A percentile compares a stretch with the other conserved stretches of the same genome.
phyloP scores from a whole-genome alignment of 2,888 invertebrate species.

The Xanthia togata region DNA sequence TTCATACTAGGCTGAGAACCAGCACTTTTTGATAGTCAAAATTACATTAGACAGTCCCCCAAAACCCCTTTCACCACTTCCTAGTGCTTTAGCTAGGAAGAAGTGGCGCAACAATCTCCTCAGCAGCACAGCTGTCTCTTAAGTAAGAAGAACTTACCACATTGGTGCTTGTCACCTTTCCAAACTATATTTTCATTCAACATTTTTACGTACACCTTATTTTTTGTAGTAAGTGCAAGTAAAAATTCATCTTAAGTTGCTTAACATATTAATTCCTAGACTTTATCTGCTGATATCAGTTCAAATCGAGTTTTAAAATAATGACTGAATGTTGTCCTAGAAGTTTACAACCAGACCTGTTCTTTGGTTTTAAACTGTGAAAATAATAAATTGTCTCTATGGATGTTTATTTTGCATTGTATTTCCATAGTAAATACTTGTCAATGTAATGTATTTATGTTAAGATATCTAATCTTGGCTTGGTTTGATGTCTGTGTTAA shows the following conservation, averaged over 20 bases:
- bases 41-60: background rate
- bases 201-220: too few relatives aligned
- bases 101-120: background rate
- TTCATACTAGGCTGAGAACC: background rate
- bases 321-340: background rate
- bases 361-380: background rate
- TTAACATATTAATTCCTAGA: too few relatives aligned
- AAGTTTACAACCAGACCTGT: background rate
- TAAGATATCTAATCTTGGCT: conserved; percentile 37
- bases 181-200: background rate
- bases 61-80: background rate
- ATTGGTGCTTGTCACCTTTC: background rate
- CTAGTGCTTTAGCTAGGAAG: background rate
- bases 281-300: background rate
- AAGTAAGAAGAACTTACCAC: background rate
- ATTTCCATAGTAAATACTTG: background rate
- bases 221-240: too few relatives aligned
- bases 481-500: conserved; percentile 4
- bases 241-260: too few relatives aligned
- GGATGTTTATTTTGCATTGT: background rate
- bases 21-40: background rate
- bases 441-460: background rate
- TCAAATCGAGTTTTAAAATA: background rate
- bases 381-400: background rate
- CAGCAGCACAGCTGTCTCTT: background rate